Conservation (phyloP, 2,888 invertebrate genomes). For the Hyalella azteca region DNA sequence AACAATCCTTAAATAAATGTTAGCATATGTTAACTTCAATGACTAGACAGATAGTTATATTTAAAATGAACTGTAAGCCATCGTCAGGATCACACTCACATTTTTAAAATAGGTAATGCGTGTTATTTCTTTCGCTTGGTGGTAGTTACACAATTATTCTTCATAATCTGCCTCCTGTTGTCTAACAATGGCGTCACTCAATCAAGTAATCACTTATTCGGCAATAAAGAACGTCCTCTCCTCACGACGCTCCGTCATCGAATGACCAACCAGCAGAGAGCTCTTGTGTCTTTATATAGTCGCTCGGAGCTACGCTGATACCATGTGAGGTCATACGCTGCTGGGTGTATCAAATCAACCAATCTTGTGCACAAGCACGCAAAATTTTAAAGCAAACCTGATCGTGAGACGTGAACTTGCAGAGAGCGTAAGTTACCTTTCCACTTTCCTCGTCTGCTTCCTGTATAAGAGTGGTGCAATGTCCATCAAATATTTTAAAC, state of each 20-base stretch:
- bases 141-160: not conserved
- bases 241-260: not conserved
- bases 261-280: not conserved
- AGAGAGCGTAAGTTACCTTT: not conserved
- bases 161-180: not conserved
- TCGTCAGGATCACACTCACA: no score
- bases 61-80: no score
- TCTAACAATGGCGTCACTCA: not conserved
- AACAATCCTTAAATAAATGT: no score
- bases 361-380: not conserved
- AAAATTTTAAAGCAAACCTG: not conserved
- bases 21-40: no score
- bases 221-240: not conserved
- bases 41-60: no score
- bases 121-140: not conserved
- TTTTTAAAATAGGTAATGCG: no score
- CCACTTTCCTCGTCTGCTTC: no score
- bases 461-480: no score
- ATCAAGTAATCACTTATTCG: not conserved
- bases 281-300: not conserved
- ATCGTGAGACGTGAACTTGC: not conserved
- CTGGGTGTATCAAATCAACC: not conserved
- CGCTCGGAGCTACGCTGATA: not conserved
- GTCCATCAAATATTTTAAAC: no score
- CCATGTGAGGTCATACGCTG: conserved; percentile 23